Percentiles rank a stretch among this genome's conserved stretches.
Conservation (phyloP, 2,113 vertebrate genomes). For the Lampris incognitus region DNA sequence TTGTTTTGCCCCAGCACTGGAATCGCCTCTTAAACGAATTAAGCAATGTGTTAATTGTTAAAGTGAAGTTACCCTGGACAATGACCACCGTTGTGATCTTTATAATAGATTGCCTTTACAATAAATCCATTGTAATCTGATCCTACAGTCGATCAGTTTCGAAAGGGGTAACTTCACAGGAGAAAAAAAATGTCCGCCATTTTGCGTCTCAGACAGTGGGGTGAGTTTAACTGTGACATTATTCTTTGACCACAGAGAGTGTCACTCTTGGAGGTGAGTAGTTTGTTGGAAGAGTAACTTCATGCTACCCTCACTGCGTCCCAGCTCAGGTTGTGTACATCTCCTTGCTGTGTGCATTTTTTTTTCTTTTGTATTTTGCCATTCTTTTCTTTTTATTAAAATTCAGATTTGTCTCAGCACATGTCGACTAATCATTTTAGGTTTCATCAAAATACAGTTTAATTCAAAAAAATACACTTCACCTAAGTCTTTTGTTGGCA, state of each 20-base stretch:
- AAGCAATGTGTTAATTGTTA: conserved; percentile 45
- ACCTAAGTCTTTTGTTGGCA: conserved; percentile 23
- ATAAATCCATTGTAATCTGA: conserved; percentile 43
- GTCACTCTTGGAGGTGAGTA: conserved; percentile 89
- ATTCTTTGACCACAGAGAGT: conserved; percentile 87
- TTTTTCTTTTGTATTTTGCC: conserved; percentile 20
- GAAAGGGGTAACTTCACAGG: conserved; percentile 24
- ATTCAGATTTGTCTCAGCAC: not conserved
- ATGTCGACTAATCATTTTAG: conserved; percentile 29
- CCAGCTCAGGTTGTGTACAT: conserved; percentile 68
- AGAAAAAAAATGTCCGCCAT: conserved; percentile 39
- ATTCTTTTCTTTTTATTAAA: not conserved
- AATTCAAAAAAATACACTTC: not conserved
- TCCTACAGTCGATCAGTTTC: not conserved
- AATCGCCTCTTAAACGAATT: conserved; percentile 18
- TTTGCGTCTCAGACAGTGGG: conserved; percentile 33
- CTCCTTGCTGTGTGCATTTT: conserved; percentile 51
- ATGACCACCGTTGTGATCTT: not conserved
- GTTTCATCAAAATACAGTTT: conserved; percentile 5
- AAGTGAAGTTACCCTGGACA: conserved; percentile 35
- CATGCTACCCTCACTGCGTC: conserved; percentile 61
- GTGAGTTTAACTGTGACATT: conserved; percentile 79
- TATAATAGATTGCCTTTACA: conserved; percentile 23
- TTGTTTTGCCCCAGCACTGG: conserved; percentile 62
- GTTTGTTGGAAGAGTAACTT: conserved; percentile 70